phyloP scores from a whole-genome alignment of 2,888 invertebrate species.

The Augochlorella aurata region DNA sequence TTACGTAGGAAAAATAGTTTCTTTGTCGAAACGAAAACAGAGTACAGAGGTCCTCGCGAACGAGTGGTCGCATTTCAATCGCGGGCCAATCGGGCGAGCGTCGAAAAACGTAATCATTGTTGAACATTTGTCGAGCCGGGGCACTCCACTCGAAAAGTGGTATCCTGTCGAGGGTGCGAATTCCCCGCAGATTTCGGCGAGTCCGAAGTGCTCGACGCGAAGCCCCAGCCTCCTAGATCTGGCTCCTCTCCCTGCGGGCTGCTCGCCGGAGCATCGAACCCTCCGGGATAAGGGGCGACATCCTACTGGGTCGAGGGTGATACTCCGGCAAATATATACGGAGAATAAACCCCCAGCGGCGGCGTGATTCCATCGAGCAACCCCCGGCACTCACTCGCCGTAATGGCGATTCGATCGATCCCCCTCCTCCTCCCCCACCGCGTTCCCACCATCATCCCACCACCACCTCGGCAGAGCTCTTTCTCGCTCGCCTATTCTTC shows the following conservation, averaged over 20 bases:
- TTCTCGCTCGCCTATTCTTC: constrained; percentile 38
- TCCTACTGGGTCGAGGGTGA: constrained; percentile 76
- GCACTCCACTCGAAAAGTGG: constrained; percentile 65
- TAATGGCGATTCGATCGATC: constrained; percentile 82
- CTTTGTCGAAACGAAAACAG: too few species aligned
- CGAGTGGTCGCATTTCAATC: neutral
- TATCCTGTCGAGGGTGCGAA: constrained; percentile 68
- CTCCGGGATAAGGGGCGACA: constrained; percentile 68
- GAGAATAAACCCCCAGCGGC: constrained; percentile 78
- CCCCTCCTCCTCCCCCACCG: constrained; percentile 61
- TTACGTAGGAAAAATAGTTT: too few species aligned
- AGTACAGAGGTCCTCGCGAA: neutral
- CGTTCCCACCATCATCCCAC: constrained; percentile 65
- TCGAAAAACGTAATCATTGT: constrained; percentile 62
- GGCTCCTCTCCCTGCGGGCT: constrained; percentile 56
- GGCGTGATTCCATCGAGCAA: constrained; percentile 80
- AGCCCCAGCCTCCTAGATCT: constrained; percentile 65
- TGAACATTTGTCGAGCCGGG: constrained; percentile 65
- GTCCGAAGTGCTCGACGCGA: constrained; percentile 65
- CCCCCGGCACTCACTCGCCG: constrained; percentile 75
- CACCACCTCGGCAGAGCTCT: neutral
- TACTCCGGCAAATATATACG: constrained; percentile 79
- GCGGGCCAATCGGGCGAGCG: neutral
- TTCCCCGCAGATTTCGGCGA: constrained; percentile 74
- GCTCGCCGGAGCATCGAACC: constrained; percentile 70